phyloP scores from a whole-genome alignment of 2,113 vertebrate species.

The Brachirus orientalis region DNA sequence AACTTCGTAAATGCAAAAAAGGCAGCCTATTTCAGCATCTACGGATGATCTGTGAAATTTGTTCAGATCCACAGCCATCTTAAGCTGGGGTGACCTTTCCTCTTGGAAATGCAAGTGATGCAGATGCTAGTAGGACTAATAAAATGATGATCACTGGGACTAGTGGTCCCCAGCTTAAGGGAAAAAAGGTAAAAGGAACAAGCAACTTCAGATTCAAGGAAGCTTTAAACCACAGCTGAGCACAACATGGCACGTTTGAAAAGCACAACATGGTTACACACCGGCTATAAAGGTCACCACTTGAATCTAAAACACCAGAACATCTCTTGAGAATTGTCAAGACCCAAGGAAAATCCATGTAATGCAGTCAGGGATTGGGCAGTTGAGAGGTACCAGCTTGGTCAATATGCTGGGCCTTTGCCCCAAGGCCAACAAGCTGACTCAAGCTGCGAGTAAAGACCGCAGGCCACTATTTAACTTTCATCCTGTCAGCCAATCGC shows the following conservation, averaged over 20 bases:
- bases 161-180: conserved; percentile 19
- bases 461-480: conserved; percentile 69
- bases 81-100: conserved; percentile 60
- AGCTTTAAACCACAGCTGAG: conserved; percentile 16
- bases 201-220: conserved; percentile 26
- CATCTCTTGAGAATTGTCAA: conserved; percentile 43
- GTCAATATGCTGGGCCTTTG: conserved; percentile 69
- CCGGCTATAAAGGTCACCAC: conserved; percentile 49
- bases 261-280: conserved; percentile 36
- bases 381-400: conserved; percentile 59
- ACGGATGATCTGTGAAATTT: conserved; percentile 53
- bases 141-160: conserved; percentile 25
- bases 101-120: conserved; percentile 49
- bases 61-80: conserved; percentile 53
- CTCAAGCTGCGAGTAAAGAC: conserved; percentile 71
- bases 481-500: conserved; percentile 70
- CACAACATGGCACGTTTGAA: conserved; percentile 16
- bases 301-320: conserved; percentile 64
- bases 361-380: conserved; percentile 37
- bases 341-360: conserved; percentile 45
- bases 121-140: conserved; percentile 57
- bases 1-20: too few relatives aligned
- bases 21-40: conserved; percentile 31
- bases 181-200: conserved; percentile 1
- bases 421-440: conserved; percentile 68